Evolutionary conservation across 2,888 invertebrate genomes (phyloP).

Genomic region (Osmoderma eremita): DNA sequence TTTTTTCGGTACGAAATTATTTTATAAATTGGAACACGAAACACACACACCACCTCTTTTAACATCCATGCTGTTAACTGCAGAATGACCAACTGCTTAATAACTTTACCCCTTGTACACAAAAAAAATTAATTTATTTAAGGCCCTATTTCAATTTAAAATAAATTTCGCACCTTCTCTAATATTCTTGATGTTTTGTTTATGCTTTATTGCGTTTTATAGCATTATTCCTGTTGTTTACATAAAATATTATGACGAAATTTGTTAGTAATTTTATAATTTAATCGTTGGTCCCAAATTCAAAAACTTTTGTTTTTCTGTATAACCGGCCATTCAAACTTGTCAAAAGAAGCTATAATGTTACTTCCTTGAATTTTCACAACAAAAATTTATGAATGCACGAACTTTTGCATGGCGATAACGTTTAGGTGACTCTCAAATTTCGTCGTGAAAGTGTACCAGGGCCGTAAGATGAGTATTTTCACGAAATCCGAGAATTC

Average conservation of each 20-base stretch:
- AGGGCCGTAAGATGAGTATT: constrained; percentile 9
- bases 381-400: constrained; percentile 14
- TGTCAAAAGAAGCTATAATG: constrained; percentile 13
- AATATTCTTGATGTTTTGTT: not conserved
- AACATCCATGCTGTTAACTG: constrained; percentile 19
- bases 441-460: not conserved
- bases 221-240: not conserved
- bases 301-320: constrained; percentile 26
- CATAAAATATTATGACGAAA: not conserved
- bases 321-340: constrained; percentile 13
- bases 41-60: not conserved
- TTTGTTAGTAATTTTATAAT: constrained; percentile 13
- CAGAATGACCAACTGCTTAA: not conserved
- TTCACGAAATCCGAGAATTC: constrained; percentile 17
- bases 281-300: constrained; percentile 17
- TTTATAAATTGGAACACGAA: constrained; percentile 23
- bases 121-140: not conserved
- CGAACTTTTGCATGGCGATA: not conserved
- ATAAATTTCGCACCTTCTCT: not conserved
- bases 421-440: constrained; percentile 7
- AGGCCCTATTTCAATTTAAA: not conserved
- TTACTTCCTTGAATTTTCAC: constrained; percentile 9
- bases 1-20: constrained; percentile 9
- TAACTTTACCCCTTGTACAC: not conserved
- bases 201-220: not conserved